Evolutionary conservation across 2,888 invertebrate species (phyloP).

Genomic region (Eristalinus aeneus): DNA sequence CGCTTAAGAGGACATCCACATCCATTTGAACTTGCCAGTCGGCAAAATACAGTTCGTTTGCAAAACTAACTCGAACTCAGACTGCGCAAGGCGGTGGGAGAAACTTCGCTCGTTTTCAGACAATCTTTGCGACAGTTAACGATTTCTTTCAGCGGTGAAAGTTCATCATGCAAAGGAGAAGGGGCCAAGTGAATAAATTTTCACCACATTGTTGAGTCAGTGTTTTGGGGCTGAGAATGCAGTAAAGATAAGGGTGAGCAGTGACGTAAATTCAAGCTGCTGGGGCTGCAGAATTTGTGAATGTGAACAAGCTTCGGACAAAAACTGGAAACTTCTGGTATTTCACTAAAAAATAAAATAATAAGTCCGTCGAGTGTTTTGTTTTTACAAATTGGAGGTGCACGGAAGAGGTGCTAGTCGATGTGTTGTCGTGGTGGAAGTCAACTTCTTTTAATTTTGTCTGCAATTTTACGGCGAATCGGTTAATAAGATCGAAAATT

Average conservation of each 20-base stretch:
- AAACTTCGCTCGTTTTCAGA: background rate
- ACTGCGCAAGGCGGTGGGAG: background rate
- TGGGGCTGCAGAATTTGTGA: too few species aligned
- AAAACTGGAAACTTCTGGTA: too few species aligned
- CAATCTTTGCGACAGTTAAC: conserved; percentile 8
- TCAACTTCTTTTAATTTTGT: too few species aligned
- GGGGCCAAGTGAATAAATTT: background rate
- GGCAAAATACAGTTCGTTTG: background rate
- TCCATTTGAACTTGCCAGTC: conserved; percentile 1
- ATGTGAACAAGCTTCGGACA: too few species aligned
- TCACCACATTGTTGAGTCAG: background rate
- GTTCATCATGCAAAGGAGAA: background rate
- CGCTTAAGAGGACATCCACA: conserved; percentile 19
- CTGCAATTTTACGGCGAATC: too few species aligned
- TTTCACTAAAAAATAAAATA: too few species aligned
- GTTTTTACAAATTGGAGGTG: too few species aligned
- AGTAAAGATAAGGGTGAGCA: background rate
- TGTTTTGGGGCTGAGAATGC: background rate
- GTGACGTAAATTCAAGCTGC: background rate
- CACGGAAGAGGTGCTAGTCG: too few species aligned
- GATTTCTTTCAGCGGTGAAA: background rate
- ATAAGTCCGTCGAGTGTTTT: too few species aligned
- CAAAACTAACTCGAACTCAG: background rate
- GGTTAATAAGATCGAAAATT: too few species aligned
- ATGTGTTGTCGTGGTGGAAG: too few species aligned